These are phyloP conservation scores for Schizopygopsis pylzovi DNA, from an alignment of 2,797 vertebrate genomes.

Conservation along the genomic window DNA sequence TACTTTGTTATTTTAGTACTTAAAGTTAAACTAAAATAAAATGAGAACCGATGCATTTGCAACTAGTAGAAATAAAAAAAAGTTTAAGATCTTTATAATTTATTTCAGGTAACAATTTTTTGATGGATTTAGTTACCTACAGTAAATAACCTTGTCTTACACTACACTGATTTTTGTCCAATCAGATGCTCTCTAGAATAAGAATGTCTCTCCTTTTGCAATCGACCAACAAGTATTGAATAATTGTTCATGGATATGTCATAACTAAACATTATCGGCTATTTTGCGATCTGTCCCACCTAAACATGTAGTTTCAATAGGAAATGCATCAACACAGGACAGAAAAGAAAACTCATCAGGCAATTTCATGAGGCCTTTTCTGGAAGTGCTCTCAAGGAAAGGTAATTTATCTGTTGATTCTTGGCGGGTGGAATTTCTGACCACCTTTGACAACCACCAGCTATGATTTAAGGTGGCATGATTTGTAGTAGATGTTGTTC, in stretches of 20 bases:
- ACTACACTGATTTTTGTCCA: not conserved
- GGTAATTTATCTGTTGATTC: conserved; percentile 24
- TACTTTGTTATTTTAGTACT: not conserved
- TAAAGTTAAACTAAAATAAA: too few relatives aligned
- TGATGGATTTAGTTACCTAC: too few relatives aligned
- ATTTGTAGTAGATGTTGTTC: conserved; percentile 45
- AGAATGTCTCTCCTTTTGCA: not conserved
- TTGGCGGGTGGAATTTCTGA: not conserved
- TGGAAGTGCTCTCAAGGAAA: not conserved
- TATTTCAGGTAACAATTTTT: not conserved
- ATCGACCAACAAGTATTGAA: not conserved
- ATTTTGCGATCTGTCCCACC: not conserved
- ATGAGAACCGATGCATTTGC: too few relatives aligned
- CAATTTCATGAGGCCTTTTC: not conserved
- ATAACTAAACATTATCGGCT: not conserved
- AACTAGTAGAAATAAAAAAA: too few relatives aligned
- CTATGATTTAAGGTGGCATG: conserved; percentile 31
- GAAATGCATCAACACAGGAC: not conserved
- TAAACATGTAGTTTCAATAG: not conserved
- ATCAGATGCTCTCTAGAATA: not conserved
- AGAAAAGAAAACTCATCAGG: not conserved
- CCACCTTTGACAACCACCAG: conserved; percentile 8
- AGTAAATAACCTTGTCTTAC: not conserved
- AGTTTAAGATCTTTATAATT: not conserved
- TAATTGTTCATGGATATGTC: not conserved